phyloP scores from a whole-genome alignment of 2,113 vertebrate genomes.

The Ailuropoda melanoleuca region DNA sequence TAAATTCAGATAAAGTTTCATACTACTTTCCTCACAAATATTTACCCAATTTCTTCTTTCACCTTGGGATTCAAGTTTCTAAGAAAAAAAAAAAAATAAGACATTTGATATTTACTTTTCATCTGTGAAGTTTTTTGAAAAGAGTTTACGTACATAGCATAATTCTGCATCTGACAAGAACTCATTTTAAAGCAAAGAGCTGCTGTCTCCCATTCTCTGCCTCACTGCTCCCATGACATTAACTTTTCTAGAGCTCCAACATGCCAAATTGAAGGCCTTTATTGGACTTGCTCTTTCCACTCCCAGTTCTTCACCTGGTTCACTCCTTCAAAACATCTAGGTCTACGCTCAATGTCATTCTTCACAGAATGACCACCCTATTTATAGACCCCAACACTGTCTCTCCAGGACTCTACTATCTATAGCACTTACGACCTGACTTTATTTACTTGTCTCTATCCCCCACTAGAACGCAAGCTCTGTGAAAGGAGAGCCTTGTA shows the following conservation, averaged over 20 bases:
- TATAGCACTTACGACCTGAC: background rate
- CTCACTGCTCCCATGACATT: background rate
- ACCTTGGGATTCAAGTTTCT: background rate
- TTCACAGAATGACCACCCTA: background rate
- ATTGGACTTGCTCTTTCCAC: background rate
- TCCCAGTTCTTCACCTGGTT: background rate
- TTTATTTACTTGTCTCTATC: background rate
- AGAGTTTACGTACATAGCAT: background rate
- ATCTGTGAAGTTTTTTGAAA: conserved; percentile 36
- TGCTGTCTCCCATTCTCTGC: background rate
- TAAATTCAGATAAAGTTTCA: background rate
- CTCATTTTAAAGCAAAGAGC: background rate
- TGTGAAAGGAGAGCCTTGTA: background rate
- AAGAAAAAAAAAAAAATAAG: background rate
- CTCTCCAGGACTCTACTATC: background rate
- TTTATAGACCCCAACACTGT: background rate
- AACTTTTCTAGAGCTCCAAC: background rate
- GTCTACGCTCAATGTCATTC: background rate
- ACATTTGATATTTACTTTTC: background rate
- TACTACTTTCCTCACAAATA: background rate
- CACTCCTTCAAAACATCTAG: background rate
- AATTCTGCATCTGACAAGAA: background rate
- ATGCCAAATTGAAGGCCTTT: background rate
- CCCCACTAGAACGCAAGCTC: background rate
- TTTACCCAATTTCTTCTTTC: background rate